Conservation (phyloP, 1,140 invertebrate genomes). For the Achatina immaculata region DNA sequence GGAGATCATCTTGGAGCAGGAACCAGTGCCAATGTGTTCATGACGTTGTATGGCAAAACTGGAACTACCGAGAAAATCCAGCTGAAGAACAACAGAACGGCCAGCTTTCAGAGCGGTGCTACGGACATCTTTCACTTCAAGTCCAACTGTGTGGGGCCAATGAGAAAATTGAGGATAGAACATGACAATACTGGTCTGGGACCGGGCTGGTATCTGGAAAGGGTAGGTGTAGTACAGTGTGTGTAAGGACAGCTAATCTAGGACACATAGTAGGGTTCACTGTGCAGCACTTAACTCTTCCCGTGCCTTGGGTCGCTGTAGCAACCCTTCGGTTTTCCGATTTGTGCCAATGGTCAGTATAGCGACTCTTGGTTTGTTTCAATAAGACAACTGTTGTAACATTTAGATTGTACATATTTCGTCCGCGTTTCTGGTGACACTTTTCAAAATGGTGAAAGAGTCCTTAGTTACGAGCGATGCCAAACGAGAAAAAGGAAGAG, state of each 20-base stretch:
- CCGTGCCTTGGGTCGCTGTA: too few species aligned
- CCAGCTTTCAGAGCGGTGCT: constrained; percentile 58
- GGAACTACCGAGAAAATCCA: constrained; percentile 66
- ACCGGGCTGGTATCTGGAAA: constrained; percentile 71
- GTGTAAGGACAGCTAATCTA: not conserved
- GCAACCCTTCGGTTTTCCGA: too few species aligned
- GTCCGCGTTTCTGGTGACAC: too few species aligned
- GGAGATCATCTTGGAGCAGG: constrained; percentile 64
- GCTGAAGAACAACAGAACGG: constrained; percentile 58
- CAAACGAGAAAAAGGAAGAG: too few species aligned
- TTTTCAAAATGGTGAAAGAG: too few species aligned
- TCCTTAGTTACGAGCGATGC: too few species aligned
- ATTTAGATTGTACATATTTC: too few species aligned
- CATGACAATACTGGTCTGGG: constrained; percentile 71
- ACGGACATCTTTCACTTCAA: constrained; percentile 66
- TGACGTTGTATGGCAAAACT: constrained; percentile 68
- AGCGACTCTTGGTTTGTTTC: too few species aligned
- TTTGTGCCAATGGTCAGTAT: too few species aligned
- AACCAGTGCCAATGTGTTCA: constrained; percentile 69
- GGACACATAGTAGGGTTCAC: too few species aligned
- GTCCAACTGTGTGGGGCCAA: constrained; percentile 68
- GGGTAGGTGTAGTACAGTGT: constrained; percentile 61
- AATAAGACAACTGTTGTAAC: too few species aligned
- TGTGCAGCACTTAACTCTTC: too few species aligned
- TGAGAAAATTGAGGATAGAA: constrained; percentile 69